Conservation (phyloP, 2,113 vertebrate genomes). For the Ochotona curzoniae region DNA sequence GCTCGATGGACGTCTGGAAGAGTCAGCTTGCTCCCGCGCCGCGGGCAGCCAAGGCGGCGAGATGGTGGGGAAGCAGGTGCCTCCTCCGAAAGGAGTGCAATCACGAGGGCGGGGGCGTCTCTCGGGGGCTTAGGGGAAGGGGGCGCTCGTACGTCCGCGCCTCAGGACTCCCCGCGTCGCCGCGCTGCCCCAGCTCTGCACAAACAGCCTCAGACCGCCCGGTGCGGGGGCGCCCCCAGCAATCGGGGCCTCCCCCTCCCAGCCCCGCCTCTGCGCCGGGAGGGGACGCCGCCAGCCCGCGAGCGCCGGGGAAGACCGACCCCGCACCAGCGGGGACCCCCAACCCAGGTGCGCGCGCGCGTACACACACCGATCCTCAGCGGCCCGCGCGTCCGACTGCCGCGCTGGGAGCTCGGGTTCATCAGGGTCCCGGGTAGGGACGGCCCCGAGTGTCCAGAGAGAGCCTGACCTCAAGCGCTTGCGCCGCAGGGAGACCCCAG, state of each 20-base stretch:
- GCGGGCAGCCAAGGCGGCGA: not conserved
- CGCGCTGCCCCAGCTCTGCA: conserved; percentile 49
- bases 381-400: not conserved
- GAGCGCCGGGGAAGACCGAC: conserved; percentile 53
- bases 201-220: conserved; percentile 61
- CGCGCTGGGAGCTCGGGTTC: not conserved
- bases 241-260: conserved; percentile 26
- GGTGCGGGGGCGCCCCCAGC: conserved; percentile 68
- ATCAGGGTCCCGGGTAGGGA: not conserved
- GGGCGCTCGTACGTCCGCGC: conserved; percentile 62
- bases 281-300: conserved; percentile 49
- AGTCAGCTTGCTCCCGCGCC: conserved; percentile 34
- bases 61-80: not conserved
- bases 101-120: not conserved
- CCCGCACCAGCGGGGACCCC: conserved; percentile 49
- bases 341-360: not conserved
- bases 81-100: conserved; percentile 1
- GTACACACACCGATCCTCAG: not conserved
- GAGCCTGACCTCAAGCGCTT: not conserved
- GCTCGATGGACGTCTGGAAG: not conserved
- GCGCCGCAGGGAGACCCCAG: not conserved
- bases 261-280: conserved; percentile 68
- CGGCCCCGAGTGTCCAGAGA: not conserved
- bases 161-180: conserved; percentile 49
- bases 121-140: conserved; percentile 58